Conservation (phyloP, 2,888 invertebrate genomes). For the Cataglyphis albicans region DNA sequence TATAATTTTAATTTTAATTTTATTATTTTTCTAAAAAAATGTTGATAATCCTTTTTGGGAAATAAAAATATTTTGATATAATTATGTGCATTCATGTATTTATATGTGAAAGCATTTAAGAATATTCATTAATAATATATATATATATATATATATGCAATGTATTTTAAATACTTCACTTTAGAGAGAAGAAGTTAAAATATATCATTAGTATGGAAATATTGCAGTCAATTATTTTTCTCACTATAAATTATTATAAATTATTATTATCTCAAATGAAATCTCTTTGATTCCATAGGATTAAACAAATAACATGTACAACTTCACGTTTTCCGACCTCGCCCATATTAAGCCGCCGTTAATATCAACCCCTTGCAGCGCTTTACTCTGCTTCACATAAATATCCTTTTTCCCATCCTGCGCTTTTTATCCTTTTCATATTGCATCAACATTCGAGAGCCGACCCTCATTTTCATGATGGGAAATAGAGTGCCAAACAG, state of each 20-base stretch:
- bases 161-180: not conserved
- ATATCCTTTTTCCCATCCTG: not conserved
- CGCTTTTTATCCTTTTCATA: not conserved
- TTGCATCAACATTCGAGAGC: slow-evolving; percentile 16
- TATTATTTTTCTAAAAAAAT: not conserved
- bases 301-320: not conserved
- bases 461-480: not conserved
- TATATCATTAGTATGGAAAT: not conserved
- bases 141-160: no score
- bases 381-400: slow-evolving; percentile 1
- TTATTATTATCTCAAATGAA: not conserved
- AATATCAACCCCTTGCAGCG: not conserved
- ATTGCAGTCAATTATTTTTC: not conserved
- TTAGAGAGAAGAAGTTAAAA: not conserved
- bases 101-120: not conserved
- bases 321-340: not conserved
- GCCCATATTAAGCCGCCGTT: slow-evolving; percentile 7
- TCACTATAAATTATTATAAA: not conserved
- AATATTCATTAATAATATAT: not conserved
- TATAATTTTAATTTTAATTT: not conserved
- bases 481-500: not conserved
- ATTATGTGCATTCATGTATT: not conserved
- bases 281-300: not conserved
- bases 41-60: not conserved
- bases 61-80: not conserved